Percentiles rank a stretch among this genome's conserved stretches.
These are phyloP conservation scores for Copidosoma aretas DNA, from an alignment of 2,888 invertebrate species.

Conservation along the genomic window DNA sequence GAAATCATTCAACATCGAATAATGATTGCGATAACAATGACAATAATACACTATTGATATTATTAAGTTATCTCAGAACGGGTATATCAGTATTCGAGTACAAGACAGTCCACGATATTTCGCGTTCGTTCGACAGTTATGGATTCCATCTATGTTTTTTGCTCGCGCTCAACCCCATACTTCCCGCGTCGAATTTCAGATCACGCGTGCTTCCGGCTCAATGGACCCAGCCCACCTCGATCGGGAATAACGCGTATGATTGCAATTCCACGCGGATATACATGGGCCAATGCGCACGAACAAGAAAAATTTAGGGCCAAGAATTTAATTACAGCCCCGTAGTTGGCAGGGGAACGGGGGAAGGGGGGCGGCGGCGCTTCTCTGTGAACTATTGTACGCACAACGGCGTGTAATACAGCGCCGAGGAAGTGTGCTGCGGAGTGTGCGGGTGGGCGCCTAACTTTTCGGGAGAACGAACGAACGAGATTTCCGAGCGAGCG, in stretches of 20 bases:
- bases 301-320: neutral
- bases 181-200: neutral
- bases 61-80: too few species aligned
- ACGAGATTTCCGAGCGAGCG: conserved; percentile 23
- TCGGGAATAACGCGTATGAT: conserved; percentile 3
- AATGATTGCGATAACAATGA: too few species aligned
- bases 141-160: too few species aligned
- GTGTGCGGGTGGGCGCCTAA: neutral
- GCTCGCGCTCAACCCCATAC: too few species aligned
- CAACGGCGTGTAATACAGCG: neutral
- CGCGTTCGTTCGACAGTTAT: too few species aligned
- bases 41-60: too few species aligned
- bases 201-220: neutral
- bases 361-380: neutral
- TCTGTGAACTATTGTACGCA: neutral
- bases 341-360: too few species aligned
- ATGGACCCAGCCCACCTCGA: neutral
- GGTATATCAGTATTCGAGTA: too few species aligned
- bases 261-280: conserved; percentile 2
- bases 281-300: neutral
- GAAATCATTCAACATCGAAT: too few species aligned
- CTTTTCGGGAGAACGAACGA: neutral
- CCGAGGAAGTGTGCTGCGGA: neutral
- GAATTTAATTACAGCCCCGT: conserved; percentile 6
- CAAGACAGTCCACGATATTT: too few species aligned